These are phyloP conservation scores for Popillia japonica DNA, from an alignment of 1,140 invertebrate species.

Conservation along the genomic window DNA sequence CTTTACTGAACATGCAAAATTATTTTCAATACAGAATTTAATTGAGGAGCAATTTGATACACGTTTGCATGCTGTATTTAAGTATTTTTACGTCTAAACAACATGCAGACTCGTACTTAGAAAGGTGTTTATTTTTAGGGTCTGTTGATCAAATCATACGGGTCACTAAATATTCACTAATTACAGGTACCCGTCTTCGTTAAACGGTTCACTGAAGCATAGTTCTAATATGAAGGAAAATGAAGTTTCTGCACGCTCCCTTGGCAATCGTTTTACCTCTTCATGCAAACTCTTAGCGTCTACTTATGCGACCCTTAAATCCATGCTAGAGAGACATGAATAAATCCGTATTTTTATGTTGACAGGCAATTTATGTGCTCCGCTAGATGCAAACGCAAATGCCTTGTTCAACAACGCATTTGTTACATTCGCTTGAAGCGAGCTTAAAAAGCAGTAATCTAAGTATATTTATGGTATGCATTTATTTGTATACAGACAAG, in stretches of 20 bases:
- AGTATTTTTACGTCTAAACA: neutral
- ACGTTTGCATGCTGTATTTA: no score
- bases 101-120: neutral
- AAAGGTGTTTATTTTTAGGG: conserved; percentile 18
- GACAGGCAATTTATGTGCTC: neutral
- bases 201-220: conserved; percentile 27
- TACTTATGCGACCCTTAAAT: neutral
- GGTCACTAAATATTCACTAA: conserved; percentile 25
- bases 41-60: no score
- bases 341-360: conserved; percentile 16
- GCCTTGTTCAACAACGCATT: neutral
- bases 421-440: neutral
- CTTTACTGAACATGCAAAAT: no score
- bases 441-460: no score
- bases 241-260: conserved; percentile 5
- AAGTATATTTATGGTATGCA: no score
- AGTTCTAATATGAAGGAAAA: conserved; percentile 7
- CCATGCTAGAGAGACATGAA: neutral
- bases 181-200: conserved; percentile 1
- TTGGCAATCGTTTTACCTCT: neutral
- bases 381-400: neutral
- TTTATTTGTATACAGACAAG: no score
- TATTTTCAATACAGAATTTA: no score
- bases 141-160: conserved; percentile 21
- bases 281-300: neutral